These are phyloP conservation scores for Philotrypesis tridentata DNA, from an alignment of 1,140 invertebrate species.

Conservation along the genomic window DNA sequence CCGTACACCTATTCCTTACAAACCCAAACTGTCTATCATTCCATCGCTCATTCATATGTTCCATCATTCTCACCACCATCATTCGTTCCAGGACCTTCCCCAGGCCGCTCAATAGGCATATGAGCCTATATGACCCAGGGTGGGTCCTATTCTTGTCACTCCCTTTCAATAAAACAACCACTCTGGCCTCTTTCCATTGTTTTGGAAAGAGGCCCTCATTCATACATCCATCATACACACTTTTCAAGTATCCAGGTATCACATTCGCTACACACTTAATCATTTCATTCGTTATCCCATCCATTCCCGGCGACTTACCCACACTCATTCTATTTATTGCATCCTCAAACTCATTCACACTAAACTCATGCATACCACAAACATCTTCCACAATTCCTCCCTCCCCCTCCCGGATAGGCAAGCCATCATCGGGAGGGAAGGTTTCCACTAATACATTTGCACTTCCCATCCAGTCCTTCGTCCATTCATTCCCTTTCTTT, in stretches of 20 bases:
- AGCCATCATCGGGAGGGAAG: background rate
- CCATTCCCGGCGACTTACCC: constrained; percentile 55
- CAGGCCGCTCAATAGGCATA: background rate
- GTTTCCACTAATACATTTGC: background rate
- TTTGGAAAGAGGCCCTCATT: background rate
- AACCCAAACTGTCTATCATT: constrained; percentile 22
- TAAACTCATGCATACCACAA: background rate
- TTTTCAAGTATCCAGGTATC: background rate
- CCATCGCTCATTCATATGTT: background rate
- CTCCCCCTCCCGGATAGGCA: background rate
- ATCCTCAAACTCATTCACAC: background rate
- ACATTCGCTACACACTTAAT: background rate
- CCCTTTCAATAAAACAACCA: background rate
- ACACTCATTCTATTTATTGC: constrained; percentile 7
- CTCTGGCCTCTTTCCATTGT: background rate
- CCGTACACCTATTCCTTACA: background rate
- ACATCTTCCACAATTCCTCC: too few species aligned
- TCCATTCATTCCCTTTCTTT: background rate
- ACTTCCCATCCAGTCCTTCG: constrained; percentile 10
- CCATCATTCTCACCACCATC: constrained; percentile 45
- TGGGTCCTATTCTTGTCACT: background rate
- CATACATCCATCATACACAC: constrained; percentile 43
- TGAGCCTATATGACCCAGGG: background rate
- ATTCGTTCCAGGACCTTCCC: constrained; percentile 41
- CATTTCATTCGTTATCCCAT: constrained; percentile 52